Base-by-base conservation (phyloP, 2,888 invertebrate species). In the Melolontha melolontha region DNA sequence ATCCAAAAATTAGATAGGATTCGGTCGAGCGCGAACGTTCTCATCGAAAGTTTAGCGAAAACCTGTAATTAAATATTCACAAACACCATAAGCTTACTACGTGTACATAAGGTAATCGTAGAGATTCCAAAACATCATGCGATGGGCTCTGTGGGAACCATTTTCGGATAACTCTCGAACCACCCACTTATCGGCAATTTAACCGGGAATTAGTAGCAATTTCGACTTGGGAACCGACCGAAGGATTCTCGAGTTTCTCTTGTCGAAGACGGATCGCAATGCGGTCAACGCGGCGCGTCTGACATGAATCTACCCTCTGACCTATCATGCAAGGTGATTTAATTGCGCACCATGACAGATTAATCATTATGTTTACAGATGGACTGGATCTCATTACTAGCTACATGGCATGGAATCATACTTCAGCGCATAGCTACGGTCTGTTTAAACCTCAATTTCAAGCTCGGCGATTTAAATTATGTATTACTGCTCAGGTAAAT, bases 281-380 rank as follows among this genome's bases (percentile, higher is more conserved):
- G 40, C 54, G 54, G 54, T 54, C 54, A 54, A 54, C 16, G 16
- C 17, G 7, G 39, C 14, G 54, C 5, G 17, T 16, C n/a, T 2
- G 10, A 39, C 40, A 54, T 40, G 29, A 39, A 5, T 34, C 14
- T 67, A 67, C 76, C 77, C 76, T 75, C 70, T 77, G 76, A 78
- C 77, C 78, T 74, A 75, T 74, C 77, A 75, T 74, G 75, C 75
- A 67, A 74, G 74, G 71, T 72, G 73, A 69, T 74, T 79, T 79
- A 79, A 79, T 78, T 78, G 76, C 77, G 74, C 73, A 69, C 72
- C 73, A 69, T 78, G 79, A 78, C 78, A 78, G 78, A 75, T 74
- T 79, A 79, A 78, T 77, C 73, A 78, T 75, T 72, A 76, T 73
- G 73, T 77, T 74, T 72, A 72, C 69, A 68, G 70, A 72, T 72